Evolutionary conservation across 2,113 vertebrate genomes (phyloP).

Genomic region (Leptobrachium ailaonicum): DNA sequence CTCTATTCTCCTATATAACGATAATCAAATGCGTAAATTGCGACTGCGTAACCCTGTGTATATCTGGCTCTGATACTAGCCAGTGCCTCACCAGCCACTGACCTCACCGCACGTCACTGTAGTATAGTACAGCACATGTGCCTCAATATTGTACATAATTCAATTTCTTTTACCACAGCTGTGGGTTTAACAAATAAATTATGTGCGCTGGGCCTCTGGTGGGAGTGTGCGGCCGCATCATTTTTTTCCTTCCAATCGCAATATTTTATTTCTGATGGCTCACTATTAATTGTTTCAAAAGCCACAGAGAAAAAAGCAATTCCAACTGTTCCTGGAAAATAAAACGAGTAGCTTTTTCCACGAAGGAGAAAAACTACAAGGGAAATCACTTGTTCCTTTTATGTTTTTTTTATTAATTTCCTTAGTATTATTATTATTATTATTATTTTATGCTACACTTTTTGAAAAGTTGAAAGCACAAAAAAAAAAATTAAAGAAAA

Average conservation of each 20-base stretch:
- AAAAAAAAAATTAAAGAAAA: not conserved
- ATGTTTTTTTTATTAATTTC: not conserved
- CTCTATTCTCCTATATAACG: too few relatives aligned
- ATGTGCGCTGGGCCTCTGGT: not conserved
- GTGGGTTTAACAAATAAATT: too few relatives aligned
- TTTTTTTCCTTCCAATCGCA: not conserved
- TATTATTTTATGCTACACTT: not conserved
- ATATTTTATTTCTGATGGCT: not conserved
- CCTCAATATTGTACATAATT: too few relatives aligned
- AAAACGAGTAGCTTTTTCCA: not conserved
- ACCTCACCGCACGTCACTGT: too few relatives aligned
- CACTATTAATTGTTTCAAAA: not conserved
- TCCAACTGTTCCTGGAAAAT: not conserved
- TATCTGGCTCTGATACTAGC: too few relatives aligned
- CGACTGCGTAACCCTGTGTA: too few relatives aligned
- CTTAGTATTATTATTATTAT: too few relatives aligned
- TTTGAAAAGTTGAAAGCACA: constrained; percentile 1
- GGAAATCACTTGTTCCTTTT: too few relatives aligned
- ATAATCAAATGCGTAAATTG: too few relatives aligned
- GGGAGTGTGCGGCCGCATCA: not conserved
- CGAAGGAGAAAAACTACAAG: constrained; percentile 1
- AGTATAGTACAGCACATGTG: too few relatives aligned
- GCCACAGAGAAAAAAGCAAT: not conserved
- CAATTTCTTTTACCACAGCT: too few relatives aligned
- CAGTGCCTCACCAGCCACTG: too few relatives aligned